Evolutionary conservation across 2,888 invertebrate genomes (phyloP).

Genomic region (Piscicola geometra): DNA sequence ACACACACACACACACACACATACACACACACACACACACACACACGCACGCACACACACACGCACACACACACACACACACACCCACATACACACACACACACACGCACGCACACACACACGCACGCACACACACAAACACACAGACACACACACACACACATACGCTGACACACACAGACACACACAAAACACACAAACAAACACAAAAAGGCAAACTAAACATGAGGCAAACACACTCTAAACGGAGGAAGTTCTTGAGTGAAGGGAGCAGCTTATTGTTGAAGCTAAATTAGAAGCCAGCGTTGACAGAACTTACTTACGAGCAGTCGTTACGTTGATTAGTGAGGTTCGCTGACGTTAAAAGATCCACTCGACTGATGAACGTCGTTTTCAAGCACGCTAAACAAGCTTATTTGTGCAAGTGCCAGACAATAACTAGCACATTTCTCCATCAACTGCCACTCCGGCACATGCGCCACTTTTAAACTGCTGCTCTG

Average conservation of each 20-base stretch:
- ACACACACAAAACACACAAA: slow-evolving; percentile 24
- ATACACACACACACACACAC: not conserved
- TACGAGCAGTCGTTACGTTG: not conserved
- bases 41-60: slow-evolving; percentile 12
- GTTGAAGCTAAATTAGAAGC: not conserved
- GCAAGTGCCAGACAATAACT: too few relatives aligned
- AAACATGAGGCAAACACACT: not conserved
- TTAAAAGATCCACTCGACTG: too few relatives aligned
- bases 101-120: slow-evolving; percentile 12
- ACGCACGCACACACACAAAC: slow-evolving; percentile 25
- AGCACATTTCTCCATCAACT: too few relatives aligned
- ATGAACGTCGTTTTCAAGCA: too few relatives aligned
- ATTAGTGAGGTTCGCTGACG: too few relatives aligned
- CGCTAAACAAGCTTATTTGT: too few relatives aligned
- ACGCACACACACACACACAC: slow-evolving; percentile 21
- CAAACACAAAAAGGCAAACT: slow-evolving; percentile 14
- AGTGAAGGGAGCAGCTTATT: not conserved
- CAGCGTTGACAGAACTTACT: not conserved
- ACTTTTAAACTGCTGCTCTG: too few relatives aligned
- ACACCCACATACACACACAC: slow-evolving; percentile 16
- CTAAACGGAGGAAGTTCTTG: too few relatives aligned
- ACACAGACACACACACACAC: slow-evolving; percentile 20
- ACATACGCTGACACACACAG: slow-evolving; percentile 25
- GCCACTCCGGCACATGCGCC: too few relatives aligned
- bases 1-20: slow-evolving; percentile 19